phyloP scores from a whole-genome alignment of 2,888 invertebrate species.

The Chesias legatella region DNA sequence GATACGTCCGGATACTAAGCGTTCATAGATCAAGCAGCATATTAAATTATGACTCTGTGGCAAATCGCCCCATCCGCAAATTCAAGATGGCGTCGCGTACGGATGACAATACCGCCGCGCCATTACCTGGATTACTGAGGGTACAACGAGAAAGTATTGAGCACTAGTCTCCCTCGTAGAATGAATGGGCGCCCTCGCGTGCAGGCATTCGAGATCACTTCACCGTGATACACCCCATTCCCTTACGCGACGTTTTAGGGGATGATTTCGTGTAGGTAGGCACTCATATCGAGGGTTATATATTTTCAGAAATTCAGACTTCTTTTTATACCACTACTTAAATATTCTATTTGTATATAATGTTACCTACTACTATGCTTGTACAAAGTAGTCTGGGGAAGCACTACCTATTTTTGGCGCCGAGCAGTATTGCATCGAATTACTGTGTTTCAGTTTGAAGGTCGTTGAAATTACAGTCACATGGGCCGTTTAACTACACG shows the following conservation, averaged over 20 bases:
- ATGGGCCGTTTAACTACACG: too few relatives aligned
- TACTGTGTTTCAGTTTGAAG: too few relatives aligned
- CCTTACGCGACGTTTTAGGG: constrained; percentile 7
- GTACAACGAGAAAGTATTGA: constrained; percentile 27
- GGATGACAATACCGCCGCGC: constrained; percentile 35
- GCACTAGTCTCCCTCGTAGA: constrained; percentile 17
- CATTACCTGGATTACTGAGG: constrained; percentile 38
- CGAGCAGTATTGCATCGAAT: too few relatives aligned
- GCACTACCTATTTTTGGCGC: too few relatives aligned
- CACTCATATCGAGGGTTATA: not conserved
- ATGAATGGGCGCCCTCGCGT: not conserved
- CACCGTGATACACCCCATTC: constrained; percentile 14
- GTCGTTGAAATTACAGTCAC: too few relatives aligned
- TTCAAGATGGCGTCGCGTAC: constrained; percentile 35
- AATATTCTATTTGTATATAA: too few relatives aligned
- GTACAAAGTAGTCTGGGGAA: too few relatives aligned
- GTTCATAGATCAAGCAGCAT: too few relatives aligned
- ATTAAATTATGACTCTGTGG: not conserved
- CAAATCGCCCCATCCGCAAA: constrained; percentile 6
- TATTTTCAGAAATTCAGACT: too few relatives aligned
- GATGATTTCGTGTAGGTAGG: not conserved
- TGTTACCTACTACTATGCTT: too few relatives aligned
- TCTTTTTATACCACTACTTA: too few relatives aligned
- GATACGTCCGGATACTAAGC: too few relatives aligned
- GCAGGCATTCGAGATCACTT: constrained; percentile 20